These are phyloP conservation scores for Limanda limanda DNA, from an alignment of 2,113 vertebrate genomes.

Conservation along the genomic window DNA sequence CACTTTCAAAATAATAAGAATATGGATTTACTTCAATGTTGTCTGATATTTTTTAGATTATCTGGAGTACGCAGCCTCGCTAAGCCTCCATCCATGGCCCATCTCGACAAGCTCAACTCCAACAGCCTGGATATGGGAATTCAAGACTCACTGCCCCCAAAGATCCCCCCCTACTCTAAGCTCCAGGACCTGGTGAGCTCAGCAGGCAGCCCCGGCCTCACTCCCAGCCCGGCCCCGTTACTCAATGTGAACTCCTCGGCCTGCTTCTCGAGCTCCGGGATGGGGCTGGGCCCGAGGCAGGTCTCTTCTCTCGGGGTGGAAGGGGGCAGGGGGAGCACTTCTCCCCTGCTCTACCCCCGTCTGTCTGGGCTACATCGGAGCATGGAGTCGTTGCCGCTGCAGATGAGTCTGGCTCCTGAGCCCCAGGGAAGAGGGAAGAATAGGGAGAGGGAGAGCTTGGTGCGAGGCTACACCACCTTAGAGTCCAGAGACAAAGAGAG, in stretches of 20 bases:
- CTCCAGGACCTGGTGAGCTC: slow-evolving; percentile 84
- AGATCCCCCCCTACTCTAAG: slow-evolving; percentile 84
- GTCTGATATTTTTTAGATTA: slow-evolving; percentile 75
- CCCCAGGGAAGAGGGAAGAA: slow-evolving; percentile 62
- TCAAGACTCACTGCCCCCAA: slow-evolving; percentile 78
- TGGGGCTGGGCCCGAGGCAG: slow-evolving; percentile 85
- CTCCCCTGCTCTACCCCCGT: slow-evolving; percentile 90
- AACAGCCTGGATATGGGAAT: slow-evolving; percentile 87
- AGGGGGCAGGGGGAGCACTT: slow-evolving; percentile 70
- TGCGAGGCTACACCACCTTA: slow-evolving; percentile 55
- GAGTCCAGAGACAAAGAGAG: slow-evolving; percentile 65
- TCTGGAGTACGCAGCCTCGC: slow-evolving; percentile 86
- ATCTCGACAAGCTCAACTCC: slow-evolving; percentile 92
- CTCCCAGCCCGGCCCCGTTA: slow-evolving; percentile 93
- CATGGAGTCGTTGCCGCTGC: slow-evolving; percentile 94
- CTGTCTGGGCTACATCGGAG: slow-evolving; percentile 93
- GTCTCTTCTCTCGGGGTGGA: slow-evolving; percentile 73
- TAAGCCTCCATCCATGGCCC: slow-evolving; percentile 88
- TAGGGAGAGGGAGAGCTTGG: slow-evolving; percentile 46
- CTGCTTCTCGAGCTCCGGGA: slow-evolving; percentile 88
- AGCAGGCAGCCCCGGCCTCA: slow-evolving; percentile 81
- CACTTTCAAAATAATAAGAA: background rate
- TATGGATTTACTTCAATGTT: background rate
- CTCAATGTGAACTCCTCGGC: slow-evolving; percentile 94
- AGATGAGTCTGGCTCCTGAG: slow-evolving; percentile 90